Evolutionary conservation across 2,888 invertebrate species (phyloP).

Genomic region (Drosophila leonis): DNA sequence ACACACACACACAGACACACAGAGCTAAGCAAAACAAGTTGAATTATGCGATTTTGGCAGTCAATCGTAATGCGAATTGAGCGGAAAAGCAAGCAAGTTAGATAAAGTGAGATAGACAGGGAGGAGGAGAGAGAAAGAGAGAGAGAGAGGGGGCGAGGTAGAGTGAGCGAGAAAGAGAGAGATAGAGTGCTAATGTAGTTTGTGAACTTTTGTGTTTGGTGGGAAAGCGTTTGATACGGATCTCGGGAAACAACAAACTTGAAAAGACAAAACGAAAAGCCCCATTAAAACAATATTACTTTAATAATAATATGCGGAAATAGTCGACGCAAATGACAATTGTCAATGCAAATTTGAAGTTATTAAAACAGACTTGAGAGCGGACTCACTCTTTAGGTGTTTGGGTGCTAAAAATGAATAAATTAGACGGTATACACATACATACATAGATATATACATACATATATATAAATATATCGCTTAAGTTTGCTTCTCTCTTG

Average conservation of each 20-base stretch:
- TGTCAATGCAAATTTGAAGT: constrained; percentile 1
- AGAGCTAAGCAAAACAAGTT: constrained; percentile 55
- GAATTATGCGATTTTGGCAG: constrained; percentile 77
- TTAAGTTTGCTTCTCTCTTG: background rate
- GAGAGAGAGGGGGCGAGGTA: background rate
- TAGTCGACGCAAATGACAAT: constrained; percentile 3
- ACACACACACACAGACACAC: constrained; percentile 2
- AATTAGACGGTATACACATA: background rate
- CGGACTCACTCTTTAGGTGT: background rate
- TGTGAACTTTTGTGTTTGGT: constrained; percentile 4
- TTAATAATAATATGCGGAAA: constrained; percentile 14
- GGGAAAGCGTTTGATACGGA: constrained; percentile 1
- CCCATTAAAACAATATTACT: constrained; percentile 26
- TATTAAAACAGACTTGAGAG: background rate
- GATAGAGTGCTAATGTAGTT: constrained; percentile 31
- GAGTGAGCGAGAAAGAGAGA: background rate
- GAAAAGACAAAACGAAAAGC: background rate
- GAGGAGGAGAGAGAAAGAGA: background rate
- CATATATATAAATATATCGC: background rate
- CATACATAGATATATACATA: background rate
- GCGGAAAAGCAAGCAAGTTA: constrained; percentile 10
- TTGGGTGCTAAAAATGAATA: background rate
- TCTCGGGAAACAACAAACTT: background rate
- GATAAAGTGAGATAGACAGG: background rate
- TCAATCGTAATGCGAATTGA: constrained; percentile 59